Evolutionary conservation across 2,888 invertebrate genomes (phyloP), one percentile per base, ranked within the genome.

Genomic region (Tinea trinotella): DNA sequence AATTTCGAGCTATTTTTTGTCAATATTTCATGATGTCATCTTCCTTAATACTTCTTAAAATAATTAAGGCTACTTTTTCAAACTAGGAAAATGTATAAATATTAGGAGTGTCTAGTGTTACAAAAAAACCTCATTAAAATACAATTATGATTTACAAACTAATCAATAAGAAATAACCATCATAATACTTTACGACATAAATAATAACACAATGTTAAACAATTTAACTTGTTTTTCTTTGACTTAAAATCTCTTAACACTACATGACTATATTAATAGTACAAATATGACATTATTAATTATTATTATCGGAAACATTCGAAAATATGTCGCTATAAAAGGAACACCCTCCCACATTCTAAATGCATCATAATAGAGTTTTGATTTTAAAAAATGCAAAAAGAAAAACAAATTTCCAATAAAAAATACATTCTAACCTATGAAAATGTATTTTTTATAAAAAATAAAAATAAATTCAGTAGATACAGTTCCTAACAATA

Each of bases 171-270:
- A 84, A 84, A 84, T 85, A 85, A 85, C 84, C 83, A 82, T 81
- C 84, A 83, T 84, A 85, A 85, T 85, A 85, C 85, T 85, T 84
- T 85, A 84, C 76, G 83, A 85, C 83, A 85, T 85, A 85, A 85
- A 84, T 85, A 85, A 84, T 84, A 85, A 85, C 85, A 85, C 84
- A 82, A 83, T 81, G 22, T 82, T 83, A 85, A 84, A 85, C 85
- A 85, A 84, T 84, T 84, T 79, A 83, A 84, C 85, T 82, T 80
- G 83, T 76, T 84, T 30, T 72, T 82, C 79, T 82, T 83, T 85
- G 84, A 84, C 84, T 85, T 84, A 84, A 82, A 79, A 83, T 82
- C 81, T 82, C 83, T 84, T 83, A 85, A 64, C 66, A 71, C 71
- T 82, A 82, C 72, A 74, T 78, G 77, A 83, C 81, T 85, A 85